Evolutionary conservation across 1,140 invertebrate genomes (phyloP).

Genomic region (Aphelinus certus): DNA sequence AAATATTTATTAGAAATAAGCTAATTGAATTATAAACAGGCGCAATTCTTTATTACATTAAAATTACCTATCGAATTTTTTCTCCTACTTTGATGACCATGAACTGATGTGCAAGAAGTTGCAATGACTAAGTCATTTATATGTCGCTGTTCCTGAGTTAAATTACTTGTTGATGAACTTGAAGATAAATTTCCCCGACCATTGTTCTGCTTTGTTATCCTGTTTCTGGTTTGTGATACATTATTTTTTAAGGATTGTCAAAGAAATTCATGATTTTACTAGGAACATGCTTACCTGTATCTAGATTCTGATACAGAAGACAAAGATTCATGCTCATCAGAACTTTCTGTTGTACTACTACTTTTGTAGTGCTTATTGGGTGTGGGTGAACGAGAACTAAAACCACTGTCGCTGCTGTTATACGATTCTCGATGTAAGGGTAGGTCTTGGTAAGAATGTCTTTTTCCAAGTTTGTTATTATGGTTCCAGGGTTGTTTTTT

Average conservation of each 20-base stretch:
- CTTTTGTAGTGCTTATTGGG: slow-evolving; percentile 55
- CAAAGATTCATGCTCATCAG: slow-evolving; percentile 61
- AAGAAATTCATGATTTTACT: slow-evolving; percentile 1
- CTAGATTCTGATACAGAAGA: slow-evolving; percentile 53
- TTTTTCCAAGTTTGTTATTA: slow-evolving; percentile 50
- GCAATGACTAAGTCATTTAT: slow-evolving; percentile 49
- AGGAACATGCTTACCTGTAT: slow-evolving; percentile 34
- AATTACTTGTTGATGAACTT: slow-evolving; percentile 50
- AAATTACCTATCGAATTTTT: slow-evolving; percentile 54
- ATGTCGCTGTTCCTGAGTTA: slow-evolving; percentile 53
- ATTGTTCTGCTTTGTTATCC: neutral
- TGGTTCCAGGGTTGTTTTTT: slow-evolving; percentile 60
- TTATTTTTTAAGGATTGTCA: neutral
- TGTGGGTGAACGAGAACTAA: slow-evolving; percentile 60
- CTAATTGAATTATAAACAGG: neutral
- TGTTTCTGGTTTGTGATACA: neutral
- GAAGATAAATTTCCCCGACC: slow-evolving; percentile 46
- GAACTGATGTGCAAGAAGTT: slow-evolving; percentile 47
- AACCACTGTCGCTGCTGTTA: slow-evolving; percentile 57
- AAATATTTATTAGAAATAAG: slow-evolving; percentile 24
- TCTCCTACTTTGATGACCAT: slow-evolving; percentile 60
- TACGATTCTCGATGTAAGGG: slow-evolving; percentile 50
- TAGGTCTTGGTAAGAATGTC: slow-evolving; percentile 48
- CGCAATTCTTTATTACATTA: neutral
- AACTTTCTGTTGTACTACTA: slow-evolving; percentile 58